phyloP scores from a whole-genome alignment of 2,888 invertebrate genomes.

The Epistrophella euchroma region DNA sequence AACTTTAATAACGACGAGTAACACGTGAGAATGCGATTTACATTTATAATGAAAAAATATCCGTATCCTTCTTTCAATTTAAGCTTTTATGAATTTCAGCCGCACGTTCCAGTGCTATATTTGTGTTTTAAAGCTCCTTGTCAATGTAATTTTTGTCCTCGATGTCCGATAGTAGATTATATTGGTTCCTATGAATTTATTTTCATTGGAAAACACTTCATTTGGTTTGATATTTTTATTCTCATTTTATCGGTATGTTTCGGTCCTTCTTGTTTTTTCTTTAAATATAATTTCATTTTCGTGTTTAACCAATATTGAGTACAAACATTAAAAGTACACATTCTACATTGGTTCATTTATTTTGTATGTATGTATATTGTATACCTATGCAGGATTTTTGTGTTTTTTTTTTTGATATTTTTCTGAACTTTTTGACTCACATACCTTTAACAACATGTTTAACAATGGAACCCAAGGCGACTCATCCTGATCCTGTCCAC shows the following conservation, averaged over 20 bases:
- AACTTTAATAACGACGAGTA: conserved; percentile 29
- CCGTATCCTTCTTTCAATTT: conserved; percentile 37
- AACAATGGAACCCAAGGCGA: conserved; percentile 43
- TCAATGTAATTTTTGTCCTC: not conserved
- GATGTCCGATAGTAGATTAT: not conserved
- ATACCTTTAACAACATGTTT: conserved; percentile 51
- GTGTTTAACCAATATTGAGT: conserved; percentile 59
- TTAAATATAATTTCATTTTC: conserved; percentile 71
- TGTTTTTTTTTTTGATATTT: conserved; percentile 10
- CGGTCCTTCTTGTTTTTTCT: conserved; percentile 28
- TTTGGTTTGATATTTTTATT: conserved; percentile 44
- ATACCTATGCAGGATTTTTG: not conserved
- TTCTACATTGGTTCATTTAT: not conserved
- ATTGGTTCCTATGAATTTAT: conserved; percentile 2
- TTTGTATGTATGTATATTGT: not conserved
- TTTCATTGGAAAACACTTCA: conserved; percentile 50
- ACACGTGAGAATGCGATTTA: conserved; percentile 56
- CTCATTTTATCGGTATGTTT: conserved; percentile 55
- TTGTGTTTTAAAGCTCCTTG: conserved; percentile 12
- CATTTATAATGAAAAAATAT: conserved; percentile 42
- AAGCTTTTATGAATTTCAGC: not conserved
- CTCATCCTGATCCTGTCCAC: conserved; percentile 12
- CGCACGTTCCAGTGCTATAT: not conserved
- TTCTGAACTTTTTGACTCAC: conserved; percentile 48
- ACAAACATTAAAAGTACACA: conserved; percentile 44